These are phyloP conservation scores for Eupithecia abbreviata DNA, from an alignment of 2,888 invertebrate genomes.

Conservation along the genomic window DNA sequence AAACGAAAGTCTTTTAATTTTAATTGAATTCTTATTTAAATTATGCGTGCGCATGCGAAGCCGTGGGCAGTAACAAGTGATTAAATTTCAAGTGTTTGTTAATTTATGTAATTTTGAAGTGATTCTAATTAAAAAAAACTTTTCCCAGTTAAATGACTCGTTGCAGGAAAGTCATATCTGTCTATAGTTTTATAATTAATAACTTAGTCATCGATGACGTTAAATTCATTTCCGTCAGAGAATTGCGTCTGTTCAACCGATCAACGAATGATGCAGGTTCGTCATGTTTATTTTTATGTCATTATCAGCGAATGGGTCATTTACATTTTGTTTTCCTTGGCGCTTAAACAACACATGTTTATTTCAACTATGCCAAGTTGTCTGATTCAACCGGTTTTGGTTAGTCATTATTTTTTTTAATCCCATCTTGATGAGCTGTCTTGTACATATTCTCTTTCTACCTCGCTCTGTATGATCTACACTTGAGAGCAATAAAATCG, in stretches of 20 bases:
- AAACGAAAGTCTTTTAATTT: too few relatives aligned
- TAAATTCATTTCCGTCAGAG: neutral
- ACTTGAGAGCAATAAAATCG: too few relatives aligned
- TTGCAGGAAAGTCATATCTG: neutral
- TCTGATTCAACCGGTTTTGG: neutral
- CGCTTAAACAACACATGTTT: neutral
- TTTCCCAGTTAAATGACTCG: neutral
- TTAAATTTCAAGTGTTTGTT: neutral
- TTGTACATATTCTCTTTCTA: neutral
- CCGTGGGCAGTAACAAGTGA: neutral
- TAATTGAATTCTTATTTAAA: too few relatives aligned
- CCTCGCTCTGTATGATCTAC: neutral
- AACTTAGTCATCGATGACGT: neutral
- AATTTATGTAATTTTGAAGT: neutral
- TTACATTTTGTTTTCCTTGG: neutral
- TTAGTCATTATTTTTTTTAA: neutral
- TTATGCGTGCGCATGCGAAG: neutral
- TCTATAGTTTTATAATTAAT: neutral
- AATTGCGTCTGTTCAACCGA: neutral
- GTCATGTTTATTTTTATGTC: constrained; percentile 3
- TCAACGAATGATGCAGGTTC: neutral
- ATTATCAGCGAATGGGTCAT: neutral
- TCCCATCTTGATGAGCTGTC: neutral
- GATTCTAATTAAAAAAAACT: neutral
- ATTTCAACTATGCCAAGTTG: neutral